Evolutionary conservation across 2,888 invertebrate genomes (phyloP), one percentile per base, ranked within the genome.

Genomic region (Ctena decussata): DNA sequence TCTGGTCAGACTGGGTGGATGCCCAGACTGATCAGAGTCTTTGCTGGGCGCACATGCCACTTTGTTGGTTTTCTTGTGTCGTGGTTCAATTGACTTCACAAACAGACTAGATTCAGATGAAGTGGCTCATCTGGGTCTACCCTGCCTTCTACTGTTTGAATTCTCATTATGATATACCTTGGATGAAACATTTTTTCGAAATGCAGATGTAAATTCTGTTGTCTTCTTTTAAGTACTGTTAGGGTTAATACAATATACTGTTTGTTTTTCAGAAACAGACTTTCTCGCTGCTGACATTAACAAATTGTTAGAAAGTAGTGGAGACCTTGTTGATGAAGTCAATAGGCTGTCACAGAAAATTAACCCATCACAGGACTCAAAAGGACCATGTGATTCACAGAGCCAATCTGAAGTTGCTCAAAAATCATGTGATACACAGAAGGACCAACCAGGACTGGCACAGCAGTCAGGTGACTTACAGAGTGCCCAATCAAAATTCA

Each of bases 261-360:
- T 46, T 21, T 21, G 8, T 3, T 35, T 65, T 65, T 5, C 65
- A 65, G 65, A 65, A 35, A 35, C 65, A 11, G 18, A 32, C 1
- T 35, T 35, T 32, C 6, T 35, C 15, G 73, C 72, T 46, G 73
- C 69, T 15, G 86, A 85, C 57, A 85, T 89, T 6, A 81, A 82
- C 15, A 72, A 65, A 8, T 74, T 85, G n/a, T 46, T 85, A 35
- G 83, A 82, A 12, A 82, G 74, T 69, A 72, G 77, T 53, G 79
- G 78, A 49, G 78, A 84, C 49, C 81, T 88, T 18, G 30, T 88
- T 24, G 84, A 82, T 71, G 84, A 84, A 44, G 84, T 84, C 27
- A 77, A 75, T 60, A 82, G 69, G 39, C 73, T 87, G 6, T 71
- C 84, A 37, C 69, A 75, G 79, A 49, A 41, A 44, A 39, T 46